These are phyloP conservation scores for Euzophera pinguis DNA, from an alignment of 2,888 invertebrate species.

Conservation along the genomic window DNA sequence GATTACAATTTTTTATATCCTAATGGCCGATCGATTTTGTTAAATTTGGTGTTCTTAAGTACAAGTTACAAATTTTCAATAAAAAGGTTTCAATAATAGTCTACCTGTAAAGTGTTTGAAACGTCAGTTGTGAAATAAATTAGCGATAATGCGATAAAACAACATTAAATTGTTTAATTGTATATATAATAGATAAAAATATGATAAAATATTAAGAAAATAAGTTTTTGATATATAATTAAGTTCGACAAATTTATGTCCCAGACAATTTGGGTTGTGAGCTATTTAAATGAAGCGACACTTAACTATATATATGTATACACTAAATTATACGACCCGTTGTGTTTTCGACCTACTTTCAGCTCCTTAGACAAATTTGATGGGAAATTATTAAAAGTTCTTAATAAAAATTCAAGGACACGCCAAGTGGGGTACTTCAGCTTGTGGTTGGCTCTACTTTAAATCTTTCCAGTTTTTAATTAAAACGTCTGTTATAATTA, in stretches of 20 bases:
- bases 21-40: too few species aligned
- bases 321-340: conserved; percentile 38
- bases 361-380: conserved; percentile 54
- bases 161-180: too few species aligned
- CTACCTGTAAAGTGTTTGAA: too few species aligned
- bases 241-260: neutral
- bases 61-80: too few species aligned
- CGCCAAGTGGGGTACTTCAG: conserved; percentile 2
- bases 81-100: too few species aligned
- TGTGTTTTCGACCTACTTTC: conserved; percentile 60
- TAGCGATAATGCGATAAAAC: too few species aligned
- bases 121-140: too few species aligned
- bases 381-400: conserved; percentile 58
- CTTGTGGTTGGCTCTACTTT: neutral
- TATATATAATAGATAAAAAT: too few species aligned
- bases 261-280: neutral
- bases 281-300: neutral
- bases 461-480: neutral
- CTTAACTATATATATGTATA: conserved; percentile 19
- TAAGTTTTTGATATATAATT: too few species aligned
- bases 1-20: too few species aligned
- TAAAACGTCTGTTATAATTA: neutral
- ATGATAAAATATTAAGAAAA: too few species aligned
- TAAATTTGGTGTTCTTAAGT: too few species aligned
- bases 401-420: conserved; percentile 47